Percentiles rank a stretch among this genome's conserved stretches.
These are phyloP conservation scores for Calliopum simillimum DNA, from an alignment of 2,888 invertebrate species.

Conservation along the genomic window DNA sequence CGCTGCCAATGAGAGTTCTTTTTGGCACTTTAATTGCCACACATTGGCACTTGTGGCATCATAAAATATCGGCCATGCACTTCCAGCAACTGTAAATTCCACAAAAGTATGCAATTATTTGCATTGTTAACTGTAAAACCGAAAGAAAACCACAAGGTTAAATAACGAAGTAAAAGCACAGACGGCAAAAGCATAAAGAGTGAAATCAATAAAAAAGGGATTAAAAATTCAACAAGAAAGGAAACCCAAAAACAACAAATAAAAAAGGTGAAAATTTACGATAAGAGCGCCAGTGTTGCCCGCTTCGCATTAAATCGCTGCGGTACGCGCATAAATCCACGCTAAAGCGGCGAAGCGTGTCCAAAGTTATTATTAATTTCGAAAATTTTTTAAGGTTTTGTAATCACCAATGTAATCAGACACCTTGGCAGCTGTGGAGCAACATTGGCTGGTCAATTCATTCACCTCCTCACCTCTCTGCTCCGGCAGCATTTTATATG, in stretches of 20 bases:
- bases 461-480: not conserved
- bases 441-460: not conserved
- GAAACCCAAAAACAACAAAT: not conserved
- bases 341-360: constrained; percentile 14
- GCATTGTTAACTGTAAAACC: constrained; percentile 34
- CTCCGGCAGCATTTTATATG: constrained; percentile 18
- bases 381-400: constrained; percentile 29
- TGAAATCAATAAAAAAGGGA: not conserved
- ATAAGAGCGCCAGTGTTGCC: constrained; percentile 6
- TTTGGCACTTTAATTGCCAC: constrained; percentile 39
- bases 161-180: too few relatives aligned
- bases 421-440: constrained; percentile 21
- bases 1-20: not conserved
- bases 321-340: constrained; percentile 18
- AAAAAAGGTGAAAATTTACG: constrained; percentile 15
- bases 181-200: not conserved
- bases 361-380: constrained; percentile 27
- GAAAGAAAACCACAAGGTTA: not conserved
- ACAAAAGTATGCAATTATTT: constrained; percentile 42
- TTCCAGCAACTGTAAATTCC: constrained; percentile 32
- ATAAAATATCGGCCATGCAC: too few relatives aligned
- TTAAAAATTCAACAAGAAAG: not conserved
- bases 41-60: constrained; percentile 31
- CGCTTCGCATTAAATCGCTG: too few relatives aligned
- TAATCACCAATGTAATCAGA: constrained; percentile 26